Evolutionary conservation across 2,113 vertebrate species (phyloP).

Genomic region (Sitta europaea): DNA sequence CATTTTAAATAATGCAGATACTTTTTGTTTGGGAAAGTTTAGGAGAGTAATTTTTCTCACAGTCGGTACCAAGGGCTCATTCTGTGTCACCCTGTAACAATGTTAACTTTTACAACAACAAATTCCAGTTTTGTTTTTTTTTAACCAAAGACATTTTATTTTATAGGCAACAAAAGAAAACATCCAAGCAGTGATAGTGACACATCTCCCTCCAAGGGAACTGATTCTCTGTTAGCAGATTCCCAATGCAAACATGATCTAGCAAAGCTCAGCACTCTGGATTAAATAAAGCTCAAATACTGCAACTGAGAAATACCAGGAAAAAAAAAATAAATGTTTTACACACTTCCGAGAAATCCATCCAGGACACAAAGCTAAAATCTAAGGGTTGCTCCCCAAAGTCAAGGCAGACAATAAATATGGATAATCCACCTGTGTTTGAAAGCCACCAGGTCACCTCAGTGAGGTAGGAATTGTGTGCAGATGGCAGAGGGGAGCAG

Average conservation of each 20-base stretch:
- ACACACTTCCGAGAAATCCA: not conserved
- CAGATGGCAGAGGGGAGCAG: not conserved
- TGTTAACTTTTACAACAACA: not conserved
- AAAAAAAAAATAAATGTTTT: not conserved
- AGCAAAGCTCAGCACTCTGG: not conserved
- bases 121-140: not conserved
- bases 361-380: not conserved
- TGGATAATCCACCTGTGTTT: not conserved
- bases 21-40: not conserved
- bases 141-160: constrained; percentile 55
- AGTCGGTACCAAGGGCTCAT: not conserved
- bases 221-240: not conserved
- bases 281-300: constrained; percentile 8
- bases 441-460: not conserved
- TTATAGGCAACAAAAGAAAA: constrained; percentile 18
- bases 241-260: not conserved
- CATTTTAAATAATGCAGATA: not conserved
- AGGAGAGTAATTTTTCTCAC: not conserved
- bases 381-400: constrained; percentile 11
- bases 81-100: not conserved
- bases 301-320: not conserved
- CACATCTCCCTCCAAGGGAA: not conserved
- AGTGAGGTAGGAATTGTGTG: constrained; percentile 33
- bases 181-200: not conserved
- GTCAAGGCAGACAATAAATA: constrained; percentile 38